Conservation (phyloP, 2,113 vertebrate species). For the Phasianus colchicus region DNA sequence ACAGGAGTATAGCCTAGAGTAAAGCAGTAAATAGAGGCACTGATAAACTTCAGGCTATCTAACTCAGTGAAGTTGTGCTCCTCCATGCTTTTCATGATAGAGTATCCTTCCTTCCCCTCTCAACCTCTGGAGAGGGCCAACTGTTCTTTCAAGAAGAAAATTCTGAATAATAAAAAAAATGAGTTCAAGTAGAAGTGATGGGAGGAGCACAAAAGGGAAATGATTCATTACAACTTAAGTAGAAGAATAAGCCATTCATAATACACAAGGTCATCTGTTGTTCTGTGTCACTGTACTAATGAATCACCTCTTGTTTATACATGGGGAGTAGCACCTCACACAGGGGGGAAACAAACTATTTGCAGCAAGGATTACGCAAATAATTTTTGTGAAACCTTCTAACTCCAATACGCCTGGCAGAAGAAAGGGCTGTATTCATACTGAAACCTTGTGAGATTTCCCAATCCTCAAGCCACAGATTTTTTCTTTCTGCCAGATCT, state of each 20-base stretch:
- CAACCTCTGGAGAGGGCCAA: background rate
- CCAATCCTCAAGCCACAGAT: background rate
- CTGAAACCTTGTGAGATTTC: background rate
- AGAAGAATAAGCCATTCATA: slow-evolving; percentile 71
- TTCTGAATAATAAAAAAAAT: background rate
- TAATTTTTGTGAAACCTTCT: slow-evolving; percentile 51
- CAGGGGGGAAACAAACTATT: slow-evolving; percentile 60
- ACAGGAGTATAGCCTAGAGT: background rate
- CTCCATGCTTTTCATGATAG: background rate
- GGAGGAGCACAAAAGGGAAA: slow-evolving; percentile 36
- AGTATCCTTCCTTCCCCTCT: background rate
- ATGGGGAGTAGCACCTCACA: slow-evolving; percentile 55
- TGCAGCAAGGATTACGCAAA: slow-evolving; percentile 44
- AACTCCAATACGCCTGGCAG: slow-evolving; percentile 35
- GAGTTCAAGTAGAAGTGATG: slow-evolving; percentile 17
- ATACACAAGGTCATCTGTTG: slow-evolving; percentile 67
- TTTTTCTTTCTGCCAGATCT: slow-evolving; percentile 39
- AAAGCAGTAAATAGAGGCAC: background rate
- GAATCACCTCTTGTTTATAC: slow-evolving; percentile 70
- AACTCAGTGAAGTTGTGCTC: background rate
- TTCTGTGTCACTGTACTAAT: slow-evolving; percentile 62
- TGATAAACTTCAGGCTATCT: background rate
- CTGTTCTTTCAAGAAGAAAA: slow-evolving; percentile 24
- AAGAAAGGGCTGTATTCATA: slow-evolving; percentile 69
- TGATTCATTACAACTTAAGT: slow-evolving; percentile 60